Evolutionary conservation across 1,140 invertebrate species (phyloP).

Genomic region (Coelopa frigida): DNA sequence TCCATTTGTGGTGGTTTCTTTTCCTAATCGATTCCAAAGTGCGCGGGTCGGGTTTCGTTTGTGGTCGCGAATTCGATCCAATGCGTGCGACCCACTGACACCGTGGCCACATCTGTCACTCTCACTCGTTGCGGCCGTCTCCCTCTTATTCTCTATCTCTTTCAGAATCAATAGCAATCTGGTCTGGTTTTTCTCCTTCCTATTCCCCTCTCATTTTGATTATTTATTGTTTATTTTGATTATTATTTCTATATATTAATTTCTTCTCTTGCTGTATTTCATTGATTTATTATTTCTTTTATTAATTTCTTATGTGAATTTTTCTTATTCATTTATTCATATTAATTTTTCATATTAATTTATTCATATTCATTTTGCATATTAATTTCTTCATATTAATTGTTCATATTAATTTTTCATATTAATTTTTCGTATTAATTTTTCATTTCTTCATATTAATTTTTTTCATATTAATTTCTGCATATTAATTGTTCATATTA

Average conservation of each 20-base stretch:
- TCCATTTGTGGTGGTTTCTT: too few relatives aligned
- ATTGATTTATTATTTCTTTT: not conserved
- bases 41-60: too few relatives aligned
- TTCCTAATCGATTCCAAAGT: too few relatives aligned
- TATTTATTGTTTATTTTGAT: not conserved
- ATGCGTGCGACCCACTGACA: too few relatives aligned
- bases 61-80: too few relatives aligned
- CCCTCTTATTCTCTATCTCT: too few relatives aligned
- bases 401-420: not conserved
- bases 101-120: too few relatives aligned
- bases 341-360: not conserved
- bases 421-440: not conserved
- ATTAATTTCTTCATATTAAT: not conserved
- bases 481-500: not conserved
- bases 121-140: too few relatives aligned
- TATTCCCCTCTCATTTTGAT: too few relatives aligned
- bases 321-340: not conserved
- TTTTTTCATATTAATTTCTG: not conserved
- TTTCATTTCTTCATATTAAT: not conserved
- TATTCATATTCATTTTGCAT: not conserved
- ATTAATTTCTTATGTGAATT: conserved; percentile 2
- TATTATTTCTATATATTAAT: not conserved
- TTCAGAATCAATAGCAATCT: too few relatives aligned
- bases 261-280: too few relatives aligned
- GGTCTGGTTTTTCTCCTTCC: too few relatives aligned